Percentiles rank a stretch among this genome's conserved stretches.
Conservation (phyloP, 2,888 invertebrate genomes). For the Leptopterna dolabrata region DNA sequence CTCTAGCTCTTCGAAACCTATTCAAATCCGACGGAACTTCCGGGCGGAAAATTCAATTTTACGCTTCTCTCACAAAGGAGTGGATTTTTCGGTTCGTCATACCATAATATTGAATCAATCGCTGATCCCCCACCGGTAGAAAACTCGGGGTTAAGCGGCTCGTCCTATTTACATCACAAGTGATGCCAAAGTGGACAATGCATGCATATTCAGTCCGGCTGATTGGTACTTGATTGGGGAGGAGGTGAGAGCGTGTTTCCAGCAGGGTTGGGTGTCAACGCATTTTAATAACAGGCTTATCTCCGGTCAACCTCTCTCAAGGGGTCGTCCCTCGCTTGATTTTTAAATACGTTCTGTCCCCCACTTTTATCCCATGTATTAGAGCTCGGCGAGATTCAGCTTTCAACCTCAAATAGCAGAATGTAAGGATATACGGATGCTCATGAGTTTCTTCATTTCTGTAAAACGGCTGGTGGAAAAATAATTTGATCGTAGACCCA, state of each 20-base stretch:
- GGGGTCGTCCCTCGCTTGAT: neutral
- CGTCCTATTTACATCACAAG: constrained; percentile 1
- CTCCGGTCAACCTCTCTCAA: neutral
- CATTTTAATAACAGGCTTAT: neutral
- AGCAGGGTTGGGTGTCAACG: neutral
- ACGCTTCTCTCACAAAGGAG: neutral
- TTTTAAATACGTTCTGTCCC: too few relatives aligned
- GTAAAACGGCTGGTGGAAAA: too few relatives aligned
- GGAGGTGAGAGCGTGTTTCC: neutral
- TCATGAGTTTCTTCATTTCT: too few relatives aligned
- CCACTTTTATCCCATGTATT: neutral
- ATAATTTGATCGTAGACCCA: too few relatives aligned
- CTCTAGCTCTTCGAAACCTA: too few relatives aligned
- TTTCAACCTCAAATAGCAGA: too few relatives aligned
- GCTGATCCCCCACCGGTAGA: neutral
- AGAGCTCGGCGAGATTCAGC: too few relatives aligned
- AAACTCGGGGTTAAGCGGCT: neutral
- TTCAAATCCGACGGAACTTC: too few relatives aligned
- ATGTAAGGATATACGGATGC: too few relatives aligned
- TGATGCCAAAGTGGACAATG: constrained; percentile 14
- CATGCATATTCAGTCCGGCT: constrained; percentile 25
- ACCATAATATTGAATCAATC: neutral
- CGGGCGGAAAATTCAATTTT: neutral
- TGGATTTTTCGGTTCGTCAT: neutral
- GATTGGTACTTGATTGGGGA: constrained; percentile 22